Evolutionary conservation across 2,113 vertebrate genomes (phyloP).

Genomic region (Vulpes lagopus): DNA sequence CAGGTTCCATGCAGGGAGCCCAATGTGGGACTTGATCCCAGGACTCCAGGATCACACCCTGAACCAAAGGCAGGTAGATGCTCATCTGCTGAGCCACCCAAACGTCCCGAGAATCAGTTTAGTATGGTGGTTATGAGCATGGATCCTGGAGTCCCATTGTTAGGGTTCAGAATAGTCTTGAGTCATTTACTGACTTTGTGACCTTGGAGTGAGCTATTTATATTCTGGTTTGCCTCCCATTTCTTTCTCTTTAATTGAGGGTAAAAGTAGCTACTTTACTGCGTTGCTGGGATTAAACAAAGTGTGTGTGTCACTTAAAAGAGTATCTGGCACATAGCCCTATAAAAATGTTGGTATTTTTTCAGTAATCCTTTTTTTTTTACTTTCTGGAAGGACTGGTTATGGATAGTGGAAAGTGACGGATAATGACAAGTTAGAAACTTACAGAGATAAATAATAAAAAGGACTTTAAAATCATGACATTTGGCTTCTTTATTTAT

Average conservation of each 20-base stretch:
- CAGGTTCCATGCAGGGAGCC: no score
- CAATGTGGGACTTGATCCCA: no score
- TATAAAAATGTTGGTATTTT: background rate
- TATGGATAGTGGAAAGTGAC: background rate
- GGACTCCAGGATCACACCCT: no score
- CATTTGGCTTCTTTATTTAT: background rate
- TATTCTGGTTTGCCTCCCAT: background rate
- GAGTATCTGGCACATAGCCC: background rate
- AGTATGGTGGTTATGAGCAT: background rate
- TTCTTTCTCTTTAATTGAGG: background rate
- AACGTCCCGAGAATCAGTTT: background rate
- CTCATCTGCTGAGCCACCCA: no score
- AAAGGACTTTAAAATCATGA: background rate
- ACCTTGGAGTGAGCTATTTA: background rate
- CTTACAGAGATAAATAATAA: background rate
- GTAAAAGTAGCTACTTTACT: background rate
- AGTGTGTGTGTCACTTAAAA: background rate
- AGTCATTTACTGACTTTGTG: background rate
- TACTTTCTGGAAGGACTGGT: background rate
- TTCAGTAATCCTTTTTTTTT: background rate
- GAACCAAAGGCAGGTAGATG: no score
- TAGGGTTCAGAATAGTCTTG: background rate
- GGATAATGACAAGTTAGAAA: background rate
- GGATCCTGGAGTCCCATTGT: background rate
- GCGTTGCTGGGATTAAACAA: background rate